phyloP scores from a whole-genome alignment of 2,797 vertebrate genomes.

The Loriculus beryllinus region DNA sequence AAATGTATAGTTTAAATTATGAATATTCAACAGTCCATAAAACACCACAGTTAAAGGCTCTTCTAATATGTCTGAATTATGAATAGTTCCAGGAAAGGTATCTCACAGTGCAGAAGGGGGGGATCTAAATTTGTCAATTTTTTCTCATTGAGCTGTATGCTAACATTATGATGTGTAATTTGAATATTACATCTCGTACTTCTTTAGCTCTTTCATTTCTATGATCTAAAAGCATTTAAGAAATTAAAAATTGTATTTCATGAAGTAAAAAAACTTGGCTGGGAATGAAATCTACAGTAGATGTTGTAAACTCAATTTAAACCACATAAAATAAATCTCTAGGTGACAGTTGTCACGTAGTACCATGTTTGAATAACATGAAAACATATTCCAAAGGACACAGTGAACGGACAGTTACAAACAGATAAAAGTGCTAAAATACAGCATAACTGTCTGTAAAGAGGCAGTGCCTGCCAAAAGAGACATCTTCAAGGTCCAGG shows the following conservation, averaged over 20 bases:
- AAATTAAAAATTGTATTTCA: conserved; percentile 15
- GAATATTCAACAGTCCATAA: conserved; percentile 50
- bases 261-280: neutral
- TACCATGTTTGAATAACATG: neutral
- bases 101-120: neutral
- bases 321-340: neutral
- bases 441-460: neutral
- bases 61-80: conserved; percentile 12
- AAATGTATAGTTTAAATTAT: conserved; percentile 24
- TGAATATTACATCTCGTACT: neutral
- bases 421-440: neutral
- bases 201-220: neutral
- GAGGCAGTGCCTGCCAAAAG: neutral
- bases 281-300: neutral
- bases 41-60: neutral
- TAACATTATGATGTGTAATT: conserved; percentile 8
- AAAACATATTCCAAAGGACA: neutral
- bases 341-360: neutral
- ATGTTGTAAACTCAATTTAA: conserved; percentile 5
- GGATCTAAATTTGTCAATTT: conserved; percentile 27
- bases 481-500: neutral
- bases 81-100: conserved; percentile 33
- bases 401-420: neutral
- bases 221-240: conserved; percentile 15
- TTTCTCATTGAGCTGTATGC: neutral